Evolutionary conservation across 2,797 vertebrate genomes (phyloP).

Genomic region (Aselliscus stoliczkanus): DNA sequence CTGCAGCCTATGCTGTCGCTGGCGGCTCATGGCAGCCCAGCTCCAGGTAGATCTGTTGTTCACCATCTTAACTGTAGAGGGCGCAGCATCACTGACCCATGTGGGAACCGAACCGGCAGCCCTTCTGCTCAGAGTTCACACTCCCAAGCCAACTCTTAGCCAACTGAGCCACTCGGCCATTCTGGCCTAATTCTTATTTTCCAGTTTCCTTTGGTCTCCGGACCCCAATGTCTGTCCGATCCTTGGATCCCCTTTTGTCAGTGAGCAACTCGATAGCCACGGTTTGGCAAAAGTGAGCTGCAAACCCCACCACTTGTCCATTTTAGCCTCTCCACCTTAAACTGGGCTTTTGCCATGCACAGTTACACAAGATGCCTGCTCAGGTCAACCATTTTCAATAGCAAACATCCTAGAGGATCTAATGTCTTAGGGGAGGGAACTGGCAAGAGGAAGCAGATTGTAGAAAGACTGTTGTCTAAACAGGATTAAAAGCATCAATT

Average conservation of each 20-base stretch:
- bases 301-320: neutral
- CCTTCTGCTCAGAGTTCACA: no score
- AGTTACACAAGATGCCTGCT: neutral
- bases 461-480: conserved; percentile 35
- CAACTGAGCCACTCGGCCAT: no score
- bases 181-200: neutral
- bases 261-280: neutral
- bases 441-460: neutral
- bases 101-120: no score
- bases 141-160: no score
- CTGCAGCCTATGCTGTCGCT: no score
- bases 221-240: neutral
- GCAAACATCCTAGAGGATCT: neutral
- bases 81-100: no score
- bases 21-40: no score
- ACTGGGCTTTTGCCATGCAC: neutral
- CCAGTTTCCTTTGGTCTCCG: neutral
- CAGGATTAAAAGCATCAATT: conserved; percentile 39
- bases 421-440: neutral
- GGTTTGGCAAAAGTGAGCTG: neutral
- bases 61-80: no score
- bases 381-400: neutral
- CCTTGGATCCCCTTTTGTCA: neutral
- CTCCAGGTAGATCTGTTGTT: no score
- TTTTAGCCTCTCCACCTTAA: neutral